Conservation (phyloP, 2,113 vertebrate species). For the Hoplias malabaricus region DNA sequence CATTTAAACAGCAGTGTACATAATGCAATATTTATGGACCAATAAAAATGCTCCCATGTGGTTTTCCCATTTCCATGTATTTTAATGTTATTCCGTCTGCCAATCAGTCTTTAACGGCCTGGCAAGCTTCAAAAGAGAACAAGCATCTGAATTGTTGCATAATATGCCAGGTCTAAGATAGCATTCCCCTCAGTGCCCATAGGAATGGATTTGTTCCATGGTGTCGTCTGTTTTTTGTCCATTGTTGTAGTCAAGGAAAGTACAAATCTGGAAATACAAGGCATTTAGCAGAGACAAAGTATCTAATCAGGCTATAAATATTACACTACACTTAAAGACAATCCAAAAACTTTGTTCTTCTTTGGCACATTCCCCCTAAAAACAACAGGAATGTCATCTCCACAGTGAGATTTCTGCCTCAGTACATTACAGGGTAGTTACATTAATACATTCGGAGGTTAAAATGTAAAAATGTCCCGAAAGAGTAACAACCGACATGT, state of each 20-base stretch:
- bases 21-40: neutral
- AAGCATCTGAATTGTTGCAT: neutral
- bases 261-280: neutral
- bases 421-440: neutral
- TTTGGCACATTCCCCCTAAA: neutral
- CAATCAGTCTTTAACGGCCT: slow-evolving; percentile 9
- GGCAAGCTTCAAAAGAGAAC: neutral
- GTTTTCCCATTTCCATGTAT: slow-evolving; percentile 5
- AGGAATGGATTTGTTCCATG: neutral
- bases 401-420: neutral
- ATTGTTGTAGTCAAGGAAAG: neutral
- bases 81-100: neutral
- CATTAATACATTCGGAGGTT: neutral
- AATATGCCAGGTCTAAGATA: neutral
- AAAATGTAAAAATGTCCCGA: neutral
- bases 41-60: neutral
- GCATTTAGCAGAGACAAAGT: neutral
- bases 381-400: neutral
- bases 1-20: slow-evolving; percentile 2
- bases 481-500: neutral
- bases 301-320: neutral
- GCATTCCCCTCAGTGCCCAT: neutral
- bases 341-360: neutral
- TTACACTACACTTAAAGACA: neutral
- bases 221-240: neutral